These are phyloP conservation scores for Pithys albifrons DNA, from an alignment of 2,113 vertebrate species.

Conservation along the genomic window DNA sequence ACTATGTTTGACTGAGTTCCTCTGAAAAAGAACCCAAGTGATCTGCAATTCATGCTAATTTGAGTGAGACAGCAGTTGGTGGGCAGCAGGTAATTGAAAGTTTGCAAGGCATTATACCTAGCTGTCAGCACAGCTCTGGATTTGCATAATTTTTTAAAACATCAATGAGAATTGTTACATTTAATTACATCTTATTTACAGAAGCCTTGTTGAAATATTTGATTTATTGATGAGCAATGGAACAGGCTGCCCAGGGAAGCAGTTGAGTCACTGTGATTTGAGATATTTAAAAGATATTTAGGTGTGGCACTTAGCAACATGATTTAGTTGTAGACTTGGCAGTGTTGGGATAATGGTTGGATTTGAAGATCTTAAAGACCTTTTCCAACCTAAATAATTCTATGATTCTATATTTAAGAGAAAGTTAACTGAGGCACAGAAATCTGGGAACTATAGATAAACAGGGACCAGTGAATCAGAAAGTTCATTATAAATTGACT, in stretches of 20 bases:
- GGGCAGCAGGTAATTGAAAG: slow-evolving; percentile 30
- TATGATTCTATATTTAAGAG: not conserved
- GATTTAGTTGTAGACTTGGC: not conserved
- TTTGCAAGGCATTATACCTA: not conserved
- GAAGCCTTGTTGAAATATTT: slow-evolving; percentile 5
- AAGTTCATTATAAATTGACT: slow-evolving; percentile 3
- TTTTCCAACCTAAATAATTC: not conserved
- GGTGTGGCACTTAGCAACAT: not conserved
- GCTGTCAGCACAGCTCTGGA: not conserved
- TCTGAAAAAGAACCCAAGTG: not conserved
- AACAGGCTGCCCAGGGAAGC: not conserved
- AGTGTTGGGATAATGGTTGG: not conserved
- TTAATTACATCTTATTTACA: slow-evolving; percentile 44
- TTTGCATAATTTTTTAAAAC: slow-evolving; percentile 37
- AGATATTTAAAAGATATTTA: not conserved
- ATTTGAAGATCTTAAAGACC: not conserved
- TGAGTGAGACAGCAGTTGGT: slow-evolving; percentile 6
- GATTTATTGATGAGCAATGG: not conserved
- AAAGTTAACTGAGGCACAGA: not conserved
- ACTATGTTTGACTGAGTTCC: slow-evolving; percentile 12
- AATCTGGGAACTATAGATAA: not conserved
- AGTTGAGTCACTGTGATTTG: not conserved
- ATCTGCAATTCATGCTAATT: slow-evolving; percentile 7
- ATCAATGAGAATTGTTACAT: not conserved
- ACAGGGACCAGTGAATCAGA: not conserved